Evolutionary conservation across 2,113 vertebrate species (phyloP).

Genomic region (Clarias batrachus): DNA sequence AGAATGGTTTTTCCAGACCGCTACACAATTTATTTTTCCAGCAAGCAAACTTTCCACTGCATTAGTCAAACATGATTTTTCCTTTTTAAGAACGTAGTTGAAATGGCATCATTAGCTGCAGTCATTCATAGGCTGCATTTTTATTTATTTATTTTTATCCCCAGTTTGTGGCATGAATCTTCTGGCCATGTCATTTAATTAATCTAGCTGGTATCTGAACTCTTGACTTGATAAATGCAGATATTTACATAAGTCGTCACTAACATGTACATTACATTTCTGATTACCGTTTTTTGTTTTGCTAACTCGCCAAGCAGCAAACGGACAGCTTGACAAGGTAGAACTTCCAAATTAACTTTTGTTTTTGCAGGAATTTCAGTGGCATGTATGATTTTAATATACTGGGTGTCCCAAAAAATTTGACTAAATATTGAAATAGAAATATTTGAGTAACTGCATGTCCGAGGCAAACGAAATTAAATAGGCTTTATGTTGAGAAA

Average conservation of each 20-base stretch:
- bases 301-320: conserved; percentile 71
- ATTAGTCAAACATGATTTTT: neutral
- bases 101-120: neutral
- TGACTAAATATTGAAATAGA: no score
- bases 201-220: neutral
- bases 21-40: neutral
- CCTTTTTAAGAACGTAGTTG: neutral
- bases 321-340: conserved; percentile 78
- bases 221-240: conserved; percentile 1
- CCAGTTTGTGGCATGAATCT: neutral
- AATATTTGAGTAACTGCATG: no score
- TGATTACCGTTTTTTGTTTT: conserved; percentile 39
- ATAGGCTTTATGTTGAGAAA: no score
- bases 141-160: neutral
- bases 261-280: neutral
- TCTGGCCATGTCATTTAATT: conserved; percentile 11
- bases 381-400: neutral
- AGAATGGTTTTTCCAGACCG: neutral
- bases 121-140: neutral
- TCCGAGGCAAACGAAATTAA: no score
- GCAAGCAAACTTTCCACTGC: neutral
- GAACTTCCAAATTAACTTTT: neutral
- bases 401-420: no score
- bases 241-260: neutral
- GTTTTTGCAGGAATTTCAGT: neutral